These are phyloP conservation scores for Smittia sp. DNA, from an alignment of 2,888 invertebrate species.

Conservation along the genomic window DNA sequence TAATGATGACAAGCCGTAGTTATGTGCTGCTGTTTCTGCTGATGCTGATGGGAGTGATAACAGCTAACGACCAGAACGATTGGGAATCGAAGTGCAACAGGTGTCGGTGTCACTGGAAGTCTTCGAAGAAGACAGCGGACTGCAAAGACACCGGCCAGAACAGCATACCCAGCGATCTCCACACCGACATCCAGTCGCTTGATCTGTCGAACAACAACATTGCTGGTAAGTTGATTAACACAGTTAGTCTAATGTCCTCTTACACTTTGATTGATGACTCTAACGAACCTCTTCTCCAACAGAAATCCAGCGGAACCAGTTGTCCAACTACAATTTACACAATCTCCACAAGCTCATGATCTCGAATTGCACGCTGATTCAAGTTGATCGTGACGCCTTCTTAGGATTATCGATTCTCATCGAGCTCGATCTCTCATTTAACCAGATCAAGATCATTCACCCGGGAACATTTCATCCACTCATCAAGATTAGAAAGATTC, in stretches of 20 bases:
- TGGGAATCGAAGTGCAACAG: slow-evolving; percentile 51
- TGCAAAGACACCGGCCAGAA: slow-evolving; percentile 67
- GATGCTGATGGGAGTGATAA: slow-evolving; percentile 12
- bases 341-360: slow-evolving; percentile 80
- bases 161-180: slow-evolving; percentile 69
- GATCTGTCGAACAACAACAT: slow-evolving; percentile 60
- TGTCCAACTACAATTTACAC: slow-evolving; percentile 65
- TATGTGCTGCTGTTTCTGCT: slow-evolving; percentile 5
- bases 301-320: slow-evolving; percentile 65
- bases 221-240: slow-evolving; percentile 46
- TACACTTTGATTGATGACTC: no score
- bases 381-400: slow-evolving; percentile 73
- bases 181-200: slow-evolving; percentile 67
- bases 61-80: slow-evolving; percentile 44
- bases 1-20: slow-evolving; percentile 25
- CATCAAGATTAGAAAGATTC: slow-evolving; percentile 66
- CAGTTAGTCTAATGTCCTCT: not conserved
- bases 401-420: slow-evolving; percentile 73
- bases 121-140: slow-evolving; percentile 79
- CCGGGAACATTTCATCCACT: slow-evolving; percentile 70
- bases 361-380: slow-evolving; percentile 69
- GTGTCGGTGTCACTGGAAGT: slow-evolving; percentile 83
- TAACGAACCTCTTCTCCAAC: not conserved
- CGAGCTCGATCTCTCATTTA: slow-evolving; percentile 77
- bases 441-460: slow-evolving; percentile 64